phyloP scores from a whole-genome alignment of 2,113 vertebrate species.

The Ceratotherium simum region DNA sequence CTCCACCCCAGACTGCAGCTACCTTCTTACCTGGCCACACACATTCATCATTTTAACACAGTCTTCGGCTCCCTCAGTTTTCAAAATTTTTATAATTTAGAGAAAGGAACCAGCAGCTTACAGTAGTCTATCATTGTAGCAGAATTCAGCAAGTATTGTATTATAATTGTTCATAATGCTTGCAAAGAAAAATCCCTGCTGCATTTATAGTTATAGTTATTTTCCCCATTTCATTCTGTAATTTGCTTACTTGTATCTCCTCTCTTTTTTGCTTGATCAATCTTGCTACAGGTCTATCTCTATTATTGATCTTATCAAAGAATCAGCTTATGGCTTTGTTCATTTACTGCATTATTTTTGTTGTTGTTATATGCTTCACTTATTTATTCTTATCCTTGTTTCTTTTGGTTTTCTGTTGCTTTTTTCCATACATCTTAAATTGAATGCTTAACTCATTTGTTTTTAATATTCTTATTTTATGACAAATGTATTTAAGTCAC shows the following conservation, averaged over 20 bases:
- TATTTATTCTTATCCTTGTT: background rate
- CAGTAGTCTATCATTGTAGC: background rate
- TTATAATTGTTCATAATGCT: background rate
- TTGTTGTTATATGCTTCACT: background rate
- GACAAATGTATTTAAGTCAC: background rate
- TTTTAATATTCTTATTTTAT: constrained; percentile 1
- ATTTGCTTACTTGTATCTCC: background rate
- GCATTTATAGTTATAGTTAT: background rate
- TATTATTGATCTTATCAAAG: background rate
- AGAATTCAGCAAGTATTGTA: background rate
- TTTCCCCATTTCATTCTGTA: background rate
- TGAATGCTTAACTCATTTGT: background rate
- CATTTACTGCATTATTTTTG: background rate
- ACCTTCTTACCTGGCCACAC: background rate
- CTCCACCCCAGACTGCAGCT: background rate
- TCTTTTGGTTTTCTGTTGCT: background rate
- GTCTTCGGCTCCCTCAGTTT: background rate
- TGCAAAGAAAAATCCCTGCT: background rate
- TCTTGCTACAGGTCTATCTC: background rate
- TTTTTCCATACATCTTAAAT: background rate
- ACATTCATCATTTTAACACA: background rate
- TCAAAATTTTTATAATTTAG: constrained; percentile 2
- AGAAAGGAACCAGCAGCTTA: background rate
- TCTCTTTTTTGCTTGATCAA: background rate
- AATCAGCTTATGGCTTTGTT: background rate